A percentile compares a stretch with the other conserved stretches of the same genome.
Evolutionary conservation across 2,888 invertebrate genomes (phyloP).

Genomic region (Eretmocerus hayati): DNA sequence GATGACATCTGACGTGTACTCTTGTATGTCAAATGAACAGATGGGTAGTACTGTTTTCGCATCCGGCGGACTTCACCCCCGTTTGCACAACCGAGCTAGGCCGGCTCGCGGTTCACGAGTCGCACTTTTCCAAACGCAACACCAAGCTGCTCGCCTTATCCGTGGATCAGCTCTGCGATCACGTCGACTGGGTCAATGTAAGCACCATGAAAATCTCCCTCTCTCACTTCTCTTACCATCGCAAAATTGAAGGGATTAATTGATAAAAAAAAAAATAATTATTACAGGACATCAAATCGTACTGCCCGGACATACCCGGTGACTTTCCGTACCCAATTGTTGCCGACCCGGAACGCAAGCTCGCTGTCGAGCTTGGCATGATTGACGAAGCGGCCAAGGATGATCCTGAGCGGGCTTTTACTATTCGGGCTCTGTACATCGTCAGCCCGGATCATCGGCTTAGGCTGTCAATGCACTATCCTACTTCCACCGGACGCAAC

Average conservation of each 20-base stretch:
- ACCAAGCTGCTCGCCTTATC: constrained; percentile 75
- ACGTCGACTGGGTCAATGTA: constrained; percentile 70
- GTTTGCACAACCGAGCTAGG: constrained; percentile 86
- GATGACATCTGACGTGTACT: too few relatives aligned
- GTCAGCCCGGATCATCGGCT: constrained; percentile 74
- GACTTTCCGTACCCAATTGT: constrained; percentile 78
- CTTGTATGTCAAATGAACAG: too few relatives aligned
- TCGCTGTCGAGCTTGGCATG: constrained; percentile 72
- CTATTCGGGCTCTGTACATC: constrained; percentile 71
- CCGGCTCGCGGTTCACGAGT: constrained; percentile 61
- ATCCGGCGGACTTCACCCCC: constrained; percentile 84
- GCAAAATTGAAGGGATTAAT: too few relatives aligned
- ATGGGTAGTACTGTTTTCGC: constrained; percentile 83
- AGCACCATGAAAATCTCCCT: constrained; percentile 26
- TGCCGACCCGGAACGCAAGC: constrained; percentile 64
- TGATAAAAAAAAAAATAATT: constrained; percentile 7
- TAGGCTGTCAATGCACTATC: constrained; percentile 75
- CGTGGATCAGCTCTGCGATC: constrained; percentile 66
- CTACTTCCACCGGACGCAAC: constrained; percentile 78
- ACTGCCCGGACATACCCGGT: constrained; percentile 62
- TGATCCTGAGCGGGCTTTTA: constrained; percentile 59
- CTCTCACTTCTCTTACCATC: neutral
- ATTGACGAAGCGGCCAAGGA: constrained; percentile 67
- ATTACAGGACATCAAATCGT: constrained; percentile 60
- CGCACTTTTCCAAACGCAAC: constrained; percentile 63